phyloP scores from a whole-genome alignment of 2,888 invertebrate species.

The Scrobipalpa atriplicella region DNA sequence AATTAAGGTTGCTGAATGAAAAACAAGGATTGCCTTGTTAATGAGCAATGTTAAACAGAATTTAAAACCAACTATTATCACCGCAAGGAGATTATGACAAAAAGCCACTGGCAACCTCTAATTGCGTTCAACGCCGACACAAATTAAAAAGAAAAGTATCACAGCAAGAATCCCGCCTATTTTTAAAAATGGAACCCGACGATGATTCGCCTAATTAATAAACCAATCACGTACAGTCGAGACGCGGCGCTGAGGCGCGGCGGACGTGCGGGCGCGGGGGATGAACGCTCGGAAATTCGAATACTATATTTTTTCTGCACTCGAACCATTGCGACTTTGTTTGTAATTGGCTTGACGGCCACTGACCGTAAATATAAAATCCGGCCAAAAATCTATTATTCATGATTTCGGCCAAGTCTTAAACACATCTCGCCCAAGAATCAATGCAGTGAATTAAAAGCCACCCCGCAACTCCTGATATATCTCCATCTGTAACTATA shows the following conservation, averaged over 20 bases:
- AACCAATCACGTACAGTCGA: slow-evolving; percentile 83
- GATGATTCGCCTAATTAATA: slow-evolving; percentile 83
- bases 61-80: slow-evolving; percentile 63
- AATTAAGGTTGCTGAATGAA: slow-evolving; percentile 46
- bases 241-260: slow-evolving; percentile 81
- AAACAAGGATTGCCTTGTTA: slow-evolving; percentile 54
- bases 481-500: not conserved
- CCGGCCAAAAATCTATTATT: slow-evolving; percentile 57
- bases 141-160: slow-evolving; percentile 81
- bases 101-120: slow-evolving; percentile 69
- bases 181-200: slow-evolving; percentile 78
- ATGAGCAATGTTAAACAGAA: slow-evolving; percentile 56
- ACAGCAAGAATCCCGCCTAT: slow-evolving; percentile 82
- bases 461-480: slow-evolving; percentile 45
- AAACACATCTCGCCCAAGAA: slow-evolving; percentile 30
- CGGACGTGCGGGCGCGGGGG: slow-evolving; percentile 81
- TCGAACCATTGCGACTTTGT: slow-evolving; percentile 73
- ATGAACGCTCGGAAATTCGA: slow-evolving; percentile 80
- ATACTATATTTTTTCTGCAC: slow-evolving; percentile 80
- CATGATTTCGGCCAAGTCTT: slow-evolving; percentile 40
- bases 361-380: slow-evolving; percentile 68
- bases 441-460: not conserved
- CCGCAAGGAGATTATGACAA: slow-evolving; percentile 67
- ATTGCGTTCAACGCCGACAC: slow-evolving; percentile 78
- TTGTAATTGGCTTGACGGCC: slow-evolving; percentile 79